These are phyloP conservation scores for Luperina testacea DNA, from an alignment of 2,888 invertebrate genomes.

Conservation along the genomic window DNA sequence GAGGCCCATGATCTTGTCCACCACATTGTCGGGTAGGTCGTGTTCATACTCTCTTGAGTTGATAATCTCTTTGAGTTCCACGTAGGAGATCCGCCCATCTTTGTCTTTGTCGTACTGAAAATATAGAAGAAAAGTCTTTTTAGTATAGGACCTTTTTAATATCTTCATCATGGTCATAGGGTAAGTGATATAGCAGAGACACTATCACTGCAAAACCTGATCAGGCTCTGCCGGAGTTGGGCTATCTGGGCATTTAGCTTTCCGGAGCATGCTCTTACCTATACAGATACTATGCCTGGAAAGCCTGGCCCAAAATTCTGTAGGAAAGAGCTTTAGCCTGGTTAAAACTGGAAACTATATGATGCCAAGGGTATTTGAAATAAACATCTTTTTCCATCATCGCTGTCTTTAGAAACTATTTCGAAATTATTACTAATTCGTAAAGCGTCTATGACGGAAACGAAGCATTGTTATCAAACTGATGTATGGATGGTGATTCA, in stretches of 20 bases:
- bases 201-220: background rate
- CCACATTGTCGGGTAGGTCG: slow-evolving; percentile 92
- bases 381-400: background rate
- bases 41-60: slow-evolving; percentile 91
- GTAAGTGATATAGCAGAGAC: background rate
- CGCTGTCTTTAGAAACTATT: background rate
- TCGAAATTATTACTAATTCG: slow-evolving; percentile 13
- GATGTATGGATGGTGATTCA: slow-evolving; percentile 28
- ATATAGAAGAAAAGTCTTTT: slow-evolving; percentile 19
- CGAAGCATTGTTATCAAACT: slow-evolving; percentile 18
- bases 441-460: slow-evolving; percentile 5
- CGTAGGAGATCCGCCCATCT: slow-evolving; percentile 92
- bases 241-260: background rate
- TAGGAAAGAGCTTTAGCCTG: background rate
- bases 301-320: background rate
- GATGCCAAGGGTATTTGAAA: background rate
- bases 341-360: background rate
- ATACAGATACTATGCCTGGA: background rate
- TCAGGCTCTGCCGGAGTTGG: background rate
- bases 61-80: slow-evolving; percentile 91
- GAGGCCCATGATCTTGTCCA: slow-evolving; percentile 91
- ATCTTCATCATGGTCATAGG: background rate
- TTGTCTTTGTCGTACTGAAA: slow-evolving; percentile 93
- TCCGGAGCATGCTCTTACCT: background rate
- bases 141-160: background rate